Percentiles rank a stretch among this genome's conserved stretches.
phyloP scores from a whole-genome alignment of 2,113 vertebrate species.

The Ceyx melanurus region DNA sequence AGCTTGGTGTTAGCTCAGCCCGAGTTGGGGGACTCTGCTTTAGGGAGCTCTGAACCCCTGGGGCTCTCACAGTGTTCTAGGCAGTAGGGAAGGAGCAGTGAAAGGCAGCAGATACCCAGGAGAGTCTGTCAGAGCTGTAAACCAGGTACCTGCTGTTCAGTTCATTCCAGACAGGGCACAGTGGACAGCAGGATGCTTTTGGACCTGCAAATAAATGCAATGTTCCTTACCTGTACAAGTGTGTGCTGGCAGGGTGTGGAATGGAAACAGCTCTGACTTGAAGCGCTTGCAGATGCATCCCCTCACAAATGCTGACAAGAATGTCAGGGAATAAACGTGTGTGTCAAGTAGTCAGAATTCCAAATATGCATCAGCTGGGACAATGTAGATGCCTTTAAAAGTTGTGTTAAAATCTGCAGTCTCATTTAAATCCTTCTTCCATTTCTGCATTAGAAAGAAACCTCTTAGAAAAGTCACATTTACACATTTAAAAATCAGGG shows the following conservation, averaged over 20 bases:
- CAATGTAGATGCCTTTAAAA: not conserved
- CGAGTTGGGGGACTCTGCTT: not conserved
- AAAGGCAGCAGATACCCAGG: not conserved
- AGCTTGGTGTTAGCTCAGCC: not conserved
- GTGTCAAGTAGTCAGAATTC: not conserved
- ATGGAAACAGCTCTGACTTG: not conserved
- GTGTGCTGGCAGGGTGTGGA: not conserved
- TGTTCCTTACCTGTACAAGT: not conserved
- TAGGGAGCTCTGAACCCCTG: constrained; percentile 1
- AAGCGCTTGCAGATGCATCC: not conserved
- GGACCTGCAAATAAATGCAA: not conserved
- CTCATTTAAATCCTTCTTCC: not conserved
- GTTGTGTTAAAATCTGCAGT: not conserved
- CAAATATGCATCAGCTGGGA: not conserved
- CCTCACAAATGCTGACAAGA: not conserved
- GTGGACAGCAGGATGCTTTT: not conserved
- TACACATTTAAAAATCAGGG: not conserved
- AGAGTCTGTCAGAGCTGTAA: not conserved
- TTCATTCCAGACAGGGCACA: not conserved
- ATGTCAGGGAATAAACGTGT: not conserved
- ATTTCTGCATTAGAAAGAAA: not conserved
- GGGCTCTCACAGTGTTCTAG: not conserved
- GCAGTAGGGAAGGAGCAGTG: not conserved
- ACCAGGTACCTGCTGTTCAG: not conserved
- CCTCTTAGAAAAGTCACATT: not conserved